A percentile compares a stretch with the other conserved stretches of the same genome.
Evolutionary conservation across 2,888 invertebrate genomes (phyloP).

Genomic region (Dolomedes plantarius): DNA sequence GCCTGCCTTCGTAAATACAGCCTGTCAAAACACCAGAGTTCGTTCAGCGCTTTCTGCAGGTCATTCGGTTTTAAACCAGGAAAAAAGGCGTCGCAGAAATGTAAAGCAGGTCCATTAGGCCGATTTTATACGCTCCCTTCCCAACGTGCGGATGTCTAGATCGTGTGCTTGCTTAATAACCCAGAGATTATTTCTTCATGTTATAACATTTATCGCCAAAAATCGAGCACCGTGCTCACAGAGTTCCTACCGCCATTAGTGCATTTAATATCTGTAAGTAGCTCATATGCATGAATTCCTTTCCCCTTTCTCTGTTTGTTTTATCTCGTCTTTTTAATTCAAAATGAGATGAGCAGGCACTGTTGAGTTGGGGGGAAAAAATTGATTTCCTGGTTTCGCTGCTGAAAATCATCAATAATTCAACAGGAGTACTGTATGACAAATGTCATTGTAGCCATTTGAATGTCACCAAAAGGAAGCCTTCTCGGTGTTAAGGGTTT

Average conservation of each 20-base stretch:
- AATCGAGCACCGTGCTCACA: constrained; percentile 19
- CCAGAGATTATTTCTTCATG: constrained; percentile 18
- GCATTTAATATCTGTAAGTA: neutral
- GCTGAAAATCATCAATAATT: constrained; percentile 9
- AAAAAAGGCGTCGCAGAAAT: constrained; percentile 16
- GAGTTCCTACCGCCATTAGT: neutral
- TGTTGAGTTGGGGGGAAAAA: neutral
- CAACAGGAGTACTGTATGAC: constrained; percentile 8
- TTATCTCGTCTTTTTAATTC: constrained; percentile 19
- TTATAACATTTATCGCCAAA: constrained; percentile 58
- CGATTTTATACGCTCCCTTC: constrained; percentile 24
- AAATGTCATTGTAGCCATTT: constrained; percentile 8
- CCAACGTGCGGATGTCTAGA: constrained; percentile 56
- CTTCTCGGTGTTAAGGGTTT: neutral
- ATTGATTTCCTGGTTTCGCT: constrained; percentile 3
- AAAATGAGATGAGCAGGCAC: constrained; percentile 12
- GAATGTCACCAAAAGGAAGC: constrained; percentile 5
- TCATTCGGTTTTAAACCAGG: constrained; percentile 38
- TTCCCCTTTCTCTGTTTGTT: constrained; percentile 1
- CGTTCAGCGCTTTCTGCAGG: too few species aligned
- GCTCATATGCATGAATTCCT: constrained; percentile 6
- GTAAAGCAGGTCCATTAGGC: neutral
- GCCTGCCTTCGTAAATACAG: too few species aligned
- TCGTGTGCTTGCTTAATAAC: constrained; percentile 44
- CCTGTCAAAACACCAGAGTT: too few species aligned